These are phyloP conservation scores for Actias luna DNA, from an alignment of 2,888 invertebrate species.

Conservation along the genomic window DNA sequence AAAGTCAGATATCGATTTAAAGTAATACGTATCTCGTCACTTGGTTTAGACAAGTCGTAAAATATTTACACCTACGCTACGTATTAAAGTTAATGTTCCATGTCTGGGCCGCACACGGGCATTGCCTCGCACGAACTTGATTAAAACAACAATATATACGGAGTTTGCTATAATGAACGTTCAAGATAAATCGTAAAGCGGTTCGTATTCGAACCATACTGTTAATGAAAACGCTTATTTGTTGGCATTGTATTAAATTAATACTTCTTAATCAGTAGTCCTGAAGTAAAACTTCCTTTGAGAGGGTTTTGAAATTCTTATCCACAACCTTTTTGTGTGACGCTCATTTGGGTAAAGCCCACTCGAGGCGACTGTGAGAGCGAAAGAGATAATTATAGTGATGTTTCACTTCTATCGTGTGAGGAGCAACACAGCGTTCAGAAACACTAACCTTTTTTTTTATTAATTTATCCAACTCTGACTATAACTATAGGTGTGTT, in stretches of 20 bases:
- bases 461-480: no score
- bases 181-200: conserved; percentile 36
- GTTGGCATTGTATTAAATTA: not conserved
- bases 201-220: conserved; percentile 31
- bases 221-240: conserved; percentile 28
- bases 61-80: conserved; percentile 19
- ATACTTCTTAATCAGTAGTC: no score
- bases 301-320: no score
- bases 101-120: conserved; percentile 21
- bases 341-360: no score
- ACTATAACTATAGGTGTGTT: no score
- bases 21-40: not conserved
- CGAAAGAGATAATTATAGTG: no score
- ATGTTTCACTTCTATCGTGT: no score
- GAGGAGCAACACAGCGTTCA: no score
- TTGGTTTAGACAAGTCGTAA: conserved; percentile 11
- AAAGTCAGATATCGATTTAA: not conserved
- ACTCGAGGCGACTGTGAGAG: no score
- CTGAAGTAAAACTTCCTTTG: no score
- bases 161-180: conserved; percentile 33
- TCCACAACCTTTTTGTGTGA: no score
- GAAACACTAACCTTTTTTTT: no score
- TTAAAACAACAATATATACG: conserved; percentile 20
- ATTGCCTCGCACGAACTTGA: conserved; percentile 19
- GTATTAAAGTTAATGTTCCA: conserved; percentile 24